These are phyloP conservation scores for Notolepis coatsorum DNA, from an alignment of 2,797 vertebrate species.

Conservation along the genomic window DNA sequence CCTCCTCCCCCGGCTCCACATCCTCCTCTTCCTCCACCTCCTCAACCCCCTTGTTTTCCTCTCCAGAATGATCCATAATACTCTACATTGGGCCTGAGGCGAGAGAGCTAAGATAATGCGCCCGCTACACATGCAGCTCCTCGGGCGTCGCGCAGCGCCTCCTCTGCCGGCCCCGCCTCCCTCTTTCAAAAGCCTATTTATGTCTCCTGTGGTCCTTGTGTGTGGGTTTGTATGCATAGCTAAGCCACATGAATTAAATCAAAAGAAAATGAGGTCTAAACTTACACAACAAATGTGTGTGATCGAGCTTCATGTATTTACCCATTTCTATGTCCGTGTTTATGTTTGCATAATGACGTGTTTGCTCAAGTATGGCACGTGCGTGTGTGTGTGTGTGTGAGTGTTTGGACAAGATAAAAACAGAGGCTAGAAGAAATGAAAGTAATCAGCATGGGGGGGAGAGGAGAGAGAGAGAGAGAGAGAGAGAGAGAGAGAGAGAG, in stretches of 20 bases:
- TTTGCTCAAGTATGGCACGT: background rate
- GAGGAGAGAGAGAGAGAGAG: background rate
- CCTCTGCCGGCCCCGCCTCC: too few species aligned
- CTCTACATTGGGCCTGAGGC: conserved; percentile 41
- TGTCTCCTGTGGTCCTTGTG: conserved; percentile 27
- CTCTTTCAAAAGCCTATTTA: conserved; percentile 43
- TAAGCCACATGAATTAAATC: conserved; percentile 43
- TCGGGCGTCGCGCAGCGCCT: conserved; percentile 41
- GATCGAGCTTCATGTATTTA: too few species aligned
- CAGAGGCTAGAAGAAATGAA: conserved; percentile 33
- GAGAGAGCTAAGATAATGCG: conserved; percentile 53
- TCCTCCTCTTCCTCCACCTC: conserved; percentile 39
- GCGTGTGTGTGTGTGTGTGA: conserved; percentile 5
- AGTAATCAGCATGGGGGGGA: conserved; percentile 43
- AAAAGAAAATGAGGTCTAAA: conserved; percentile 54
- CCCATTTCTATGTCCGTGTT: too few species aligned
- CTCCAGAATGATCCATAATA: conserved; percentile 42
- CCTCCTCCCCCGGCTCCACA: conserved; percentile 37
- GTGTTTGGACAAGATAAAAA: conserved; percentile 59
- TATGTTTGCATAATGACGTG: too few species aligned
- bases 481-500: conserved; percentile 28
- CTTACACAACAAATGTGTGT: too few species aligned
- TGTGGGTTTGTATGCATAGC: conserved; percentile 47
- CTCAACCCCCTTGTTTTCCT: conserved; percentile 33
- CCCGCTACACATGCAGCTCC: conserved; percentile 35